Conservation (phyloP, 2,888 invertebrate species). For the Apamea epomidion region DNA sequence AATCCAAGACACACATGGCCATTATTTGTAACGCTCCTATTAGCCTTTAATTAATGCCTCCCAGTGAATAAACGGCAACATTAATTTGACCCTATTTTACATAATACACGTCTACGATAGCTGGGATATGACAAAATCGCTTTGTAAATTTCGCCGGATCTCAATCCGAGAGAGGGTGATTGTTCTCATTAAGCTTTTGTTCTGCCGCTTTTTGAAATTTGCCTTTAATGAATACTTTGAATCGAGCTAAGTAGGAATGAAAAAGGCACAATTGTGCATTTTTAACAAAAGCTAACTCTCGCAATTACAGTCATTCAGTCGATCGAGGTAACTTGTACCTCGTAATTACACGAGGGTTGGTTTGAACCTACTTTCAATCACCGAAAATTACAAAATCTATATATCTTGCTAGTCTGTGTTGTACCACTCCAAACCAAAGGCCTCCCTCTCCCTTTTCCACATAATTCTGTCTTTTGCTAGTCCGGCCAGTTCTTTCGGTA, state of each 20-base stretch:
- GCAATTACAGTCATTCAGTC: conserved; percentile 51
- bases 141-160: conserved; percentile 52
- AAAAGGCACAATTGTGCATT: conserved; percentile 57
- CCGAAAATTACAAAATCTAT: background rate
- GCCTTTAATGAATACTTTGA: conserved; percentile 62
- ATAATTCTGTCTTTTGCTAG: background rate
- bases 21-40: conserved; percentile 37
- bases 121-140: conserved; percentile 52
- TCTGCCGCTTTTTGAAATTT: conserved; percentile 59
- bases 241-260: conserved; percentile 46
- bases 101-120: conserved; percentile 55
- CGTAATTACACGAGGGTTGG: conserved; percentile 30
- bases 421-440: background rate
- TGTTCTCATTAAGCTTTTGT: conserved; percentile 62
- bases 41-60: conserved; percentile 45
- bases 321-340: conserved; percentile 39
- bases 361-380: conserved; percentile 31
- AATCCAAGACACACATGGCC: conserved; percentile 10
- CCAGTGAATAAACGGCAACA: conserved; percentile 43
- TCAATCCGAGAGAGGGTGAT: conserved; percentile 49
- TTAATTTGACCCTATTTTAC: conserved; percentile 63
- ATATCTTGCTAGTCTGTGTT: background rate
- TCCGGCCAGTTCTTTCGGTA: background rate
- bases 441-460: background rate
- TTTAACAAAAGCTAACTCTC: conserved; percentile 53